Conservation (phyloP, 1,140 invertebrate species). For the Pogonomyrmex barbatus region DNA sequence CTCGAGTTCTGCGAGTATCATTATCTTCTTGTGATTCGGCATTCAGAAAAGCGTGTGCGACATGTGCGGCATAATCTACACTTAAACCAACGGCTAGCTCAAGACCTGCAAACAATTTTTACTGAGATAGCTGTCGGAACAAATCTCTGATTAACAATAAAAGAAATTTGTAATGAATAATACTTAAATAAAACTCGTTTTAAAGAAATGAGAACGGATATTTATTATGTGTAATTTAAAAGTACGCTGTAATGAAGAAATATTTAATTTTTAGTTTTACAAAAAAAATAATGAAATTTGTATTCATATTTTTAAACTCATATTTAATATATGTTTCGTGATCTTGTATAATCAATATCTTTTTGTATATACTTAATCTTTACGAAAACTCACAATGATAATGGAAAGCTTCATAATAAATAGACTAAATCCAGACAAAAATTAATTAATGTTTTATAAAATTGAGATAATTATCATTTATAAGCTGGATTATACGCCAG, state of each 20-base stretch:
- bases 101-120: conserved; percentile 83
- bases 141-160: background rate
- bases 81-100: conserved; percentile 95
- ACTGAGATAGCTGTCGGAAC: background rate
- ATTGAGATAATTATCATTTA: background rate
- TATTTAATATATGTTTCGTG: background rate
- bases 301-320: background rate
- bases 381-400: background rate
- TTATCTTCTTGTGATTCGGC: conserved; percentile 78
- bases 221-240: background rate
- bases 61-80: conserved; percentile 95
- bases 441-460: background rate
- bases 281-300: background rate
- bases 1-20: conserved; percentile 87
- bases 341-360: background rate
- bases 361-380: background rate
- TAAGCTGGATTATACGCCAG: background rate
- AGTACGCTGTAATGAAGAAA: background rate
- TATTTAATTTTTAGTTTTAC: conserved; percentile 2
- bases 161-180: background rate
- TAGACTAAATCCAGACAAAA: background rate
- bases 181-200: no score
- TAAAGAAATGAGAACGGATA: background rate
- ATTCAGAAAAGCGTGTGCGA: conserved; percentile 93
- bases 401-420: background rate